These are phyloP conservation scores for Serrognathus titanus DNA, from an alignment of 2,888 invertebrate genomes.

Conservation along the genomic window DNA sequence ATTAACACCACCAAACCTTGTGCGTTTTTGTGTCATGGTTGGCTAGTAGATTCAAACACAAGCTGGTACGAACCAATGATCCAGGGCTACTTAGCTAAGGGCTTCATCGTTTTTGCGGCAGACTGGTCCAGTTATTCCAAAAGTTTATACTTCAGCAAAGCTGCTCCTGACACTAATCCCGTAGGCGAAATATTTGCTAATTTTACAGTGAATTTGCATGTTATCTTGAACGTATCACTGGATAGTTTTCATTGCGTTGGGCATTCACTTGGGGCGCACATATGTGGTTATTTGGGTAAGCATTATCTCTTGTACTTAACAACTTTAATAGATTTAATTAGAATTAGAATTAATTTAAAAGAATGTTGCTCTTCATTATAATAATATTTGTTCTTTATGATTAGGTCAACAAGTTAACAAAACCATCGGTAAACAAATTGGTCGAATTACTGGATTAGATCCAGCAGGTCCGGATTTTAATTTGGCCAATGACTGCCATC, in stretches of 20 bases:
- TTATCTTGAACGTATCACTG: conserved; percentile 1
- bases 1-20: conserved; percentile 2
- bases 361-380: no score
- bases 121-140: conserved; percentile 6
- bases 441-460: conserved; percentile 45
- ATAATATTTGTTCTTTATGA: no score
- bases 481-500: conserved; percentile 37
- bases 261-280: conserved; percentile 12
- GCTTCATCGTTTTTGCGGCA: conserved; percentile 5
- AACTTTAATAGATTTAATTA: no score
- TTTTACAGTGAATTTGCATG: conserved; percentile 5
- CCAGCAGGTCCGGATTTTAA: conserved; percentile 63
- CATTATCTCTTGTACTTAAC: background rate
- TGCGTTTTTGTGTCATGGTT: conserved; percentile 8
- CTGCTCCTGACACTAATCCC: background rate
- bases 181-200: conserved; percentile 7
- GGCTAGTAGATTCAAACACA: background rate
- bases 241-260: conserved; percentile 8
- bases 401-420: conserved; percentile 8
- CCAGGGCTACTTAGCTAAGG: background rate
- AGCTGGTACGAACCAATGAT: conserved; percentile 1
- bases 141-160: background rate
- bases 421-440: conserved; percentile 9
- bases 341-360: no score
- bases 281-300: conserved; percentile 14